Base-by-base conservation (phyloP, 2,888 invertebrate genomes). In the Aporophyla lueneburgensis region DNA sequence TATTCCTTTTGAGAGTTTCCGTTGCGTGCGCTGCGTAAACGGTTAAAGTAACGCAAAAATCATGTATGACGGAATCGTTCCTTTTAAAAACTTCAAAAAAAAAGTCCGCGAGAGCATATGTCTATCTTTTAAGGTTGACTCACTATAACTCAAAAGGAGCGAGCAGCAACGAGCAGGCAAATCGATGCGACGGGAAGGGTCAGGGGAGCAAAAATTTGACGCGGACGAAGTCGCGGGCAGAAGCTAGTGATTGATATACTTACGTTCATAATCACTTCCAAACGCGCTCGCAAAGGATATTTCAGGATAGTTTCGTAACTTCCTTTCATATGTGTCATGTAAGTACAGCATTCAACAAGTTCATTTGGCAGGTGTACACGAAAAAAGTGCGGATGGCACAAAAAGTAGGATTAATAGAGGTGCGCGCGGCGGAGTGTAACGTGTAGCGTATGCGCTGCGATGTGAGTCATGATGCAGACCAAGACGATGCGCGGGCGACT, bases 391-490 rank as follows among this genome's bases (percentile, higher is more conserved):
- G 33, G 58, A 51, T 63, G 43, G 74, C 74, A 80, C 77, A 87
- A 80, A 81, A 84, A 82, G 67, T 76, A 40, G 49, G 27, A 74
- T 80, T 72, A 63, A 62, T 56, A 24, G 78, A 86, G 86, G 79
- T 76, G 76, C 67, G 83, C 63, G 83, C 85, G 56, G 75, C 79
- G 75, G 78, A 88, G 73, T 88, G 71, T 73, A 81, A 74, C 67
- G 59, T 21, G 72, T 61, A 68, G 54, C 19, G 77, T 58, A 58
- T 74, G 62, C 65, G 75, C n/a, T 66, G 70, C 74, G 62, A 19
- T 54, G 75, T 71, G 78, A 80, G 40, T 77, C 86, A 74, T 49
- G 46, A 61, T 27, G 73, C 71, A 74, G 61, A 10, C 69, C 67
- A 54, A 86, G 56, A 73, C 77, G 76, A 65, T 61, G 73, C 62